Evolutionary conservation across 2,888 invertebrate species (phyloP).

Genomic region (Athalia rosae): DNA sequence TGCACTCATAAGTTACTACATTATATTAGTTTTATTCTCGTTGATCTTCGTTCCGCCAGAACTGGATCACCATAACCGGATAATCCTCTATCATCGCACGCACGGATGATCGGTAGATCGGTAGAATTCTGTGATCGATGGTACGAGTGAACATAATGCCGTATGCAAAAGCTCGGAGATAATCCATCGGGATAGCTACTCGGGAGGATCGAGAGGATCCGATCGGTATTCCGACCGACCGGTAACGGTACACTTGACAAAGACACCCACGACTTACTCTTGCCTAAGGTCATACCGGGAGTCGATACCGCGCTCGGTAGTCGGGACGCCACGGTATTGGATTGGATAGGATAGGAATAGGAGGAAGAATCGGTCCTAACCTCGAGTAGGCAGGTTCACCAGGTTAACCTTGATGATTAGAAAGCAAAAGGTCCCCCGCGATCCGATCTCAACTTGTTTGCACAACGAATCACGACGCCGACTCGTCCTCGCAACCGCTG

Average conservation of each 20-base stretch:
- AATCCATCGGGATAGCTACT: too few species aligned
- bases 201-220: neutral
- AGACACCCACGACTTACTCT: conserved; percentile 45
- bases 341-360: conserved; percentile 2
- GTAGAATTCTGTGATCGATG: neutral
- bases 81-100: neutral
- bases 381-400: conserved; percentile 63
- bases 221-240: conserved; percentile 37
- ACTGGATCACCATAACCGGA: conserved; percentile 29
- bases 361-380: conserved; percentile 41
- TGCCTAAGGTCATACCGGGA: conserved; percentile 38
- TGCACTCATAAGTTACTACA: neutral
- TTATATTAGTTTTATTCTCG: neutral
- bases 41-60: neutral
- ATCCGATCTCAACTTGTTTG: conserved; percentile 56
- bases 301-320: neutral
- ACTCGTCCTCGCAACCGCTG: conserved; percentile 66
- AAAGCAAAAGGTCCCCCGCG: conserved; percentile 69
- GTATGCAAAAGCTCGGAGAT: too few species aligned
- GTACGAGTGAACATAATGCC: too few species aligned
- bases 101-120: neutral
- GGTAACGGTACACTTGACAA: conserved; percentile 44
- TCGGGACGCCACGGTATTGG: neutral
- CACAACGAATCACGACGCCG: conserved; percentile 64
- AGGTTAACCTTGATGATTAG: conserved; percentile 72